phyloP scores from a whole-genome alignment of 2,888 invertebrate genomes.

The Phyllotreta striolata region DNA sequence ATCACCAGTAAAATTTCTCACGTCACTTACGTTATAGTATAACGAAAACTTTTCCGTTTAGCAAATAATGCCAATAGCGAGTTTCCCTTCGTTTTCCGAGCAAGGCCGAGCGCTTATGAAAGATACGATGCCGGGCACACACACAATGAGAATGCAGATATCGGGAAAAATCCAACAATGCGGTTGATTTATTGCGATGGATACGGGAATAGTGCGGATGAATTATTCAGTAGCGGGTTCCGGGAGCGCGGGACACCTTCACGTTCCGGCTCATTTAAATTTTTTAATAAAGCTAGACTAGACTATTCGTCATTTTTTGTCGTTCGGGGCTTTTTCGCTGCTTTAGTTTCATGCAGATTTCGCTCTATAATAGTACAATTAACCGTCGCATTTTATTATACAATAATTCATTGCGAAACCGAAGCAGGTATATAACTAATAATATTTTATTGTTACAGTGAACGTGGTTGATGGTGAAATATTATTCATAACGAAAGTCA shows the following conservation, averaged over 20 bases:
- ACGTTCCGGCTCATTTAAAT: constrained; percentile 12
- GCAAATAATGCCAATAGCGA: too few relatives aligned
- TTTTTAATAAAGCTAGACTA: constrained; percentile 10
- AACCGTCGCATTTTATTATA: too few relatives aligned
- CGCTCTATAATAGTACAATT: constrained; percentile 7
- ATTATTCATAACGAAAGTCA: constrained; percentile 86
- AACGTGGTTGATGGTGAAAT: constrained; percentile 89
- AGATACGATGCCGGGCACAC: constrained; percentile 36
- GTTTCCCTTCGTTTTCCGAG: too few relatives aligned
- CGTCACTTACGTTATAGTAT: too few relatives aligned
- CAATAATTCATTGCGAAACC: too few relatives aligned
- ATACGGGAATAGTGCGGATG: constrained; percentile 36
- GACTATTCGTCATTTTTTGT: constrained; percentile 15
- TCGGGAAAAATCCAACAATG: constrained; percentile 39
- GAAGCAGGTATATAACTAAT: too few relatives aligned
- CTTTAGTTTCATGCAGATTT: constrained; percentile 9
- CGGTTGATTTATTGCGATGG: constrained; percentile 39
- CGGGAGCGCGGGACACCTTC: constrained; percentile 18
- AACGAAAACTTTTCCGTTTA: too few relatives aligned
- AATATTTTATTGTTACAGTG: constrained; percentile 66
- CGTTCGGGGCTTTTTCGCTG: constrained; percentile 2
- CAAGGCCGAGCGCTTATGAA: not conserved
- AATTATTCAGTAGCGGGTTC: constrained; percentile 34
- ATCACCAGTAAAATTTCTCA: too few relatives aligned
- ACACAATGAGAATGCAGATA: constrained; percentile 41